Conservation (phyloP, 2,797 vertebrate species). For the Chrysocyon brachyurus region DNA sequence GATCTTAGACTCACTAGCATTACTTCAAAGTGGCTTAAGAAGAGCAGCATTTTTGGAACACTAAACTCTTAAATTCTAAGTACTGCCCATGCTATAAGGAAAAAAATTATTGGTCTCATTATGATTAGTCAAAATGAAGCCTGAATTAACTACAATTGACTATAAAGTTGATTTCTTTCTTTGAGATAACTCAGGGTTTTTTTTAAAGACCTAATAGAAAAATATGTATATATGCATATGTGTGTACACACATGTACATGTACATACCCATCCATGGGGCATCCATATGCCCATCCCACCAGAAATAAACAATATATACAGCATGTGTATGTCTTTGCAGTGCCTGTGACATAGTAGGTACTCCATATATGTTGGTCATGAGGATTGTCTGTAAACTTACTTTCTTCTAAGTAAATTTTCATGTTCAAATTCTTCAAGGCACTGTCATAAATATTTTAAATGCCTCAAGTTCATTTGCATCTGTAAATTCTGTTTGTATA, state of each 20-base stretch:
- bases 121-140: constrained; percentile 62
- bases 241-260: not conserved
- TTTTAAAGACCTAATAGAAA: constrained; percentile 37
- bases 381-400: constrained; percentile 24
- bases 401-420: constrained; percentile 59
- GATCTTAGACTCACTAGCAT: constrained; percentile 84
- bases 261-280: not conserved
- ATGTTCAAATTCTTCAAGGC: constrained; percentile 56
- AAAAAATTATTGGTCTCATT: constrained; percentile 70
- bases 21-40: constrained; percentile 87
- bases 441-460: constrained; percentile 52
- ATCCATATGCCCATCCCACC: not conserved
- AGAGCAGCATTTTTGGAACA: constrained; percentile 80
- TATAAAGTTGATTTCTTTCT: constrained; percentile 58
- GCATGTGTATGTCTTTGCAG: constrained; percentile 18
- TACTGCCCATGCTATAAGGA: constrained; percentile 88
- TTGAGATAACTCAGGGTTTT: constrained; percentile 59
- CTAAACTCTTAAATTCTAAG: constrained; percentile 76
- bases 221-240: not conserved
- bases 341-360: constrained; percentile 32
- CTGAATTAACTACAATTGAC: constrained; percentile 38
- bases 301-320: constrained; percentile 38
- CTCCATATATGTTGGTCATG: not conserved
- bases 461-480: constrained; percentile 52
- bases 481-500: constrained; percentile 58